Evolutionary conservation across 2,113 vertebrate species (phyloP).

Genomic region (Bos indicus): DNA sequence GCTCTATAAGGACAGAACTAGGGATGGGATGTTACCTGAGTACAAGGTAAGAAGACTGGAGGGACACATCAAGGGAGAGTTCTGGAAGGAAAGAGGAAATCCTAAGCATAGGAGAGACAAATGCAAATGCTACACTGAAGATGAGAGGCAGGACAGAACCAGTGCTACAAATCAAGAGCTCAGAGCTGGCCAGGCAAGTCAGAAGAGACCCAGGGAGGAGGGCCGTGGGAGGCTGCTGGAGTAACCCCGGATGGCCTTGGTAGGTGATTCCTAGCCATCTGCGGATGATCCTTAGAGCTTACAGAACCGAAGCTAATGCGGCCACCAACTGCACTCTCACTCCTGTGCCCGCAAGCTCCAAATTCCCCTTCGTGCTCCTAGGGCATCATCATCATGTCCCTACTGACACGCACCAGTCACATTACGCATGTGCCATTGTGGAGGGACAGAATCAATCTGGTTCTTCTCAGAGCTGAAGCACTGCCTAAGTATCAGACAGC

Average conservation of each 20-base stretch:
- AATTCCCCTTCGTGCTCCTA: not conserved
- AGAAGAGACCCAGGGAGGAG: not conserved
- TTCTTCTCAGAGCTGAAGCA: not conserved
- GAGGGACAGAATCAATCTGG: not conserved
- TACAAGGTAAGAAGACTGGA: not conserved
- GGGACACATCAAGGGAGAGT: not conserved
- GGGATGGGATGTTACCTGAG: not conserved
- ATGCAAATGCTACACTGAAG: not conserved
- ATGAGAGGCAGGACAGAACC: not conserved
- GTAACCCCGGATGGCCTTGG: rapidly evolving
- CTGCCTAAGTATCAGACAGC: not conserved
- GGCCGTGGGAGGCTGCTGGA: rapidly evolving
- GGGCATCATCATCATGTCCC: not conserved
- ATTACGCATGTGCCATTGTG: not conserved
- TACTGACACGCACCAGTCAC: rapidly evolving
- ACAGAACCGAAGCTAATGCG: not conserved
- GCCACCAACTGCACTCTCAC: not conserved
- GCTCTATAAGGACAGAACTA: not conserved
- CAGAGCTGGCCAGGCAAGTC: not conserved
- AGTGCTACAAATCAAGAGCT: not conserved
- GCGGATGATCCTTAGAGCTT: not conserved
- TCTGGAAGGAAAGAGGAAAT: not conserved
- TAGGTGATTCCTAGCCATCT: not conserved
- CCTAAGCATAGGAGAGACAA: not conserved
- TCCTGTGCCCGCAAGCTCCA: not conserved